Percentiles rank a stretch among this genome's conserved stretches.
Evolutionary conservation across 2,888 invertebrate genomes (phyloP).

Genomic region (Biston stratarius): DNA sequence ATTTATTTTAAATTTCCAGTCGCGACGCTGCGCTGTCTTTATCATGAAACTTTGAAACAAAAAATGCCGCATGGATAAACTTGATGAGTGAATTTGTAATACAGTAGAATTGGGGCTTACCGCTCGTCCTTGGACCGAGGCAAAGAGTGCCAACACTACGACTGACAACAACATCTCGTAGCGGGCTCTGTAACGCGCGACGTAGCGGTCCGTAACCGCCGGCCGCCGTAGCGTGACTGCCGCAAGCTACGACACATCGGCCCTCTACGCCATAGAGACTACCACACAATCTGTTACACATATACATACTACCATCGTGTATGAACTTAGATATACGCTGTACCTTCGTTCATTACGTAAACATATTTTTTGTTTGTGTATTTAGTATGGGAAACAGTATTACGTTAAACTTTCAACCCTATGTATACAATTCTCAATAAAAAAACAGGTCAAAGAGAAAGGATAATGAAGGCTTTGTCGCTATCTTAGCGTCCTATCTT

Average conservation of each 20-base stretch:
- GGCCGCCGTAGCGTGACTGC: conserved; percentile 79
- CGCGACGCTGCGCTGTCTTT: conserved; percentile 26
- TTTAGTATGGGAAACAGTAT: conserved; percentile 62
- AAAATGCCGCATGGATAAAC: conserved; percentile 42
- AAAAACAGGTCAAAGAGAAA: conserved; percentile 43
- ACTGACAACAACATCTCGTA: conserved; percentile 76
- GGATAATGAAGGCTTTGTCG: conserved; percentile 31
- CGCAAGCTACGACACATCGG: conserved; percentile 60
- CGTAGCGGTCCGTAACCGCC: conserved; percentile 69
- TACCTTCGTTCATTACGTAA: conserved; percentile 75
- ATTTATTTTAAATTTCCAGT: conserved; percentile 26
- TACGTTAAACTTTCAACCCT: conserved; percentile 57
- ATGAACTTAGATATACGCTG: conserved; percentile 32
- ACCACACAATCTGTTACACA: conserved; percentile 27
- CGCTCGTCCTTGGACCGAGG: conserved; percentile 82
- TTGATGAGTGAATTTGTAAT: conserved; percentile 38
- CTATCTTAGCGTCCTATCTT: conserved; percentile 34
- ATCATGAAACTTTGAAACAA: conserved; percentile 47
- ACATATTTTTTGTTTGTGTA: conserved; percentile 64
- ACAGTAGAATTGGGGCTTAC: conserved; percentile 67
- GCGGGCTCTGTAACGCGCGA: conserved; percentile 54
- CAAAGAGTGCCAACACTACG: conserved; percentile 74
- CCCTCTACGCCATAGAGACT: conserved; percentile 30
- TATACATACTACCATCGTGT: not conserved
- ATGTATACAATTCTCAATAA: conserved; percentile 27